phyloP scores from a whole-genome alignment of 1,140 invertebrate genomes.

The Vanessa tameamea region DNA sequence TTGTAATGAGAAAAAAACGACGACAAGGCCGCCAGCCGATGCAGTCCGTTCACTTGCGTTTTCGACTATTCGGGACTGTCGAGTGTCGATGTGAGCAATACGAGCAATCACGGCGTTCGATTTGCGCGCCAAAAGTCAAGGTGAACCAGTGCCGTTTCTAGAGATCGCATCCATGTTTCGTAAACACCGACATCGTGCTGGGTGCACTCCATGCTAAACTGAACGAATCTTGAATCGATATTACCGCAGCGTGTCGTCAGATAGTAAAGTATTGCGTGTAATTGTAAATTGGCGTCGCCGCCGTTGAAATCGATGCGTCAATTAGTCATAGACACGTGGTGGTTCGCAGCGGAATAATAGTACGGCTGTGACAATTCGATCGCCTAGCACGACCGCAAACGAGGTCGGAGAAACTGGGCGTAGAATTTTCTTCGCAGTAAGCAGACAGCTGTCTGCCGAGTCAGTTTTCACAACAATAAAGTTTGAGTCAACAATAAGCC shows the following conservation, averaged over 20 bases:
- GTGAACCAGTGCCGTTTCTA: slow-evolving; percentile 51
- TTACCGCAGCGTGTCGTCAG: slow-evolving; percentile 4
- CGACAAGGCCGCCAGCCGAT: slow-evolving; percentile 57
- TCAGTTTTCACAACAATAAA: slow-evolving; percentile 44
- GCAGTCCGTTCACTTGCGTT: slow-evolving; percentile 75
- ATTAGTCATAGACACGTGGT: slow-evolving; percentile 59
- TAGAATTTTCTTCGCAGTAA: slow-evolving; percentile 46
- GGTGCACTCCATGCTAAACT: background rate
- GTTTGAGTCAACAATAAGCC: slow-evolving; percentile 42
- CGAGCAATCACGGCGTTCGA: slow-evolving; percentile 33
- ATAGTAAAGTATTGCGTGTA: slow-evolving; percentile 26
- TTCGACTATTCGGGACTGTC: slow-evolving; percentile 43
- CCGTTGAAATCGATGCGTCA: slow-evolving; percentile 47
- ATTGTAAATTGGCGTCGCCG: slow-evolving; percentile 7
- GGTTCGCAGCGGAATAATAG: slow-evolving; percentile 48
- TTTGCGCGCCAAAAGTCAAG: slow-evolving; percentile 67
- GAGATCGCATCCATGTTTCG: slow-evolving; percentile 32
- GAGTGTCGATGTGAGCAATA: slow-evolving; percentile 27
- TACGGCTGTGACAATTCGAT: slow-evolving; percentile 45
- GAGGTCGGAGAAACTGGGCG: slow-evolving; percentile 51
- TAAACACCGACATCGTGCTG: slow-evolving; percentile 21
- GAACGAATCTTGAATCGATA: slow-evolving; percentile 21
- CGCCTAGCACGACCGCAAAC: slow-evolving; percentile 37
- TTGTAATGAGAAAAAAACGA: slow-evolving; percentile 56
- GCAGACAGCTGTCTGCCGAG: slow-evolving; percentile 25